Base-by-base conservation (phyloP, 2,888 invertebrate species). In the Diplazon laetatorius region DNA sequence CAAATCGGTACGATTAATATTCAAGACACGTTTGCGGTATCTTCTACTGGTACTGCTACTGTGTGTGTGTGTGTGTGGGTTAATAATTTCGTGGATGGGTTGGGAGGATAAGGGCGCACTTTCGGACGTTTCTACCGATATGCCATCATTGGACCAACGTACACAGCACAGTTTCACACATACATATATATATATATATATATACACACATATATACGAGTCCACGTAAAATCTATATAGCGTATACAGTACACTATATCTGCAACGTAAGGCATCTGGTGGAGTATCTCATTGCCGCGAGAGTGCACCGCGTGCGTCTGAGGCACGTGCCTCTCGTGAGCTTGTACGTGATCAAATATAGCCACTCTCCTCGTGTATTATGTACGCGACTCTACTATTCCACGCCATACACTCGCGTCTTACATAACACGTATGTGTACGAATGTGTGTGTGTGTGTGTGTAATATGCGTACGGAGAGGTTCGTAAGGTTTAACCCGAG, bases 271-370 rank as follows among this genome's bases (percentile, higher is more conserved):
- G 62, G 66, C 75, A 78, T 78, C 75, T 78, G 75, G 66, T 66
- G 71, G 44, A 75, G 66, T 78, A 75, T 75, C 75, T 75, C 48
- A 66, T 55, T 66, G 75, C 59, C 73, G 46, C 37, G 68, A 78
- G 73, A 78, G 76, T n/a, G n/a, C 60, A 62, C 60, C 70, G 74
- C 74, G 80, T 82, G 80, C 81, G 83, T 82, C 85, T 81, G 72
- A 71, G 78, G 80, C 85, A 84, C 85, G 85, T 83, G 82, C 84
- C 78, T 76, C 78, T 78, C 80, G 66, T 71, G 55, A 55, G 72
- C 71, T 59, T 57, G 65, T 74, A 78, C 78, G 78, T 78, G 78
- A 78, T 62, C 71, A 78, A 78, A 78, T 78, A 78, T 75, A 78
- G 75, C 66, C 42, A 30, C 55, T 52, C 39, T 65, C 35, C n/a